A percentile compares a stretch with the other conserved stretches of the same genome.
These are phyloP conservation scores for Aporophyla nigra DNA, from an alignment of 2,888 invertebrate species.

Conservation along the genomic window DNA sequence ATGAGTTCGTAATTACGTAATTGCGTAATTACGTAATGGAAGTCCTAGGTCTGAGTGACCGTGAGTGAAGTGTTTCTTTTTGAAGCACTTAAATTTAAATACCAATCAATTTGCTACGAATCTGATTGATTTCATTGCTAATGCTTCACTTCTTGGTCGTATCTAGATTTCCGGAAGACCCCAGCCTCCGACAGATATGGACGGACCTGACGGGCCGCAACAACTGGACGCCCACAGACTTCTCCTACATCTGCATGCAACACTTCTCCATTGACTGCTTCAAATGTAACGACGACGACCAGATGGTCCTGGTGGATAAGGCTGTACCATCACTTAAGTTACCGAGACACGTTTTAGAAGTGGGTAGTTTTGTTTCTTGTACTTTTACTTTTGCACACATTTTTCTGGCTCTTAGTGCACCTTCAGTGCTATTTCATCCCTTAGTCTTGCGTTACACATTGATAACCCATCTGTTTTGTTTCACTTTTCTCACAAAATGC, in stretches of 20 bases:
- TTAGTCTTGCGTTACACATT: neutral
- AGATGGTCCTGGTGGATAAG: slow-evolving; percentile 82
- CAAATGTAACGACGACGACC: slow-evolving; percentile 79
- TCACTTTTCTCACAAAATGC: slow-evolving; percentile 12
- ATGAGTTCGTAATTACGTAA: too few species aligned
- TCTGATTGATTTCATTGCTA: neutral
- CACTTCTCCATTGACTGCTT: slow-evolving; percentile 88
- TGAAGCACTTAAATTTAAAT: neutral
- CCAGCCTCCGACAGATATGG: slow-evolving; percentile 84
- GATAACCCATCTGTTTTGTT: neutral
- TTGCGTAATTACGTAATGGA: too few species aligned
- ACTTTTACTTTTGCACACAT: neutral
- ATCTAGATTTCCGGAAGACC: slow-evolving; percentile 86
- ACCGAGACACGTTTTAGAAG: slow-evolving; percentile 87
- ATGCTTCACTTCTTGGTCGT: slow-evolving; percentile 1
- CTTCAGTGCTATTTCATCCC: neutral
- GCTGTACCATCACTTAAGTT: slow-evolving; percentile 87
- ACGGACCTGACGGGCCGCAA: slow-evolving; percentile 86
- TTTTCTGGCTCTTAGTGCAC: neutral
- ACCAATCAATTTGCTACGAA: neutral
- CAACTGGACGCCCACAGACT: slow-evolving; percentile 88
- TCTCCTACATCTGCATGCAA: slow-evolving; percentile 87
- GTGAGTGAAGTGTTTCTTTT: neutral
- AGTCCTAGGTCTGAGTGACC: too few species aligned
- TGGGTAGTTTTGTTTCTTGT: slow-evolving; percentile 61